A percentile compares a stretch with the other conserved stretches of the same genome.
Evolutionary conservation across 2,797 vertebrate genomes (phyloP).

Genomic region (Scleropages formosus): DNA sequence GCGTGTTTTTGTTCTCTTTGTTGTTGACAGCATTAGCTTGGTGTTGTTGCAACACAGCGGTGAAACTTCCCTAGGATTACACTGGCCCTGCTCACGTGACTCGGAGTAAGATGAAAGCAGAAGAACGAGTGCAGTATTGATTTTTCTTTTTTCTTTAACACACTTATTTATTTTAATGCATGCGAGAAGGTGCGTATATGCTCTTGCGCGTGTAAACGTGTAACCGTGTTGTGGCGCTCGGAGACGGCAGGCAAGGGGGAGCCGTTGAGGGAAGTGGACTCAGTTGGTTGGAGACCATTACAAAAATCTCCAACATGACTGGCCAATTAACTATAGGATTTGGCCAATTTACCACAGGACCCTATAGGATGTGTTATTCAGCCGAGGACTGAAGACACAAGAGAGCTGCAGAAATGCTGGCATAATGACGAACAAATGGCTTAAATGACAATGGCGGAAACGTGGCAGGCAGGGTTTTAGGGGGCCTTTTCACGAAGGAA

Average conservation of each 20-base stretch:
- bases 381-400: neutral
- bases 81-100: neutral
- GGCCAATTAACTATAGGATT: slow-evolving; percentile 10
- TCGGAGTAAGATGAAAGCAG: slow-evolving; percentile 9
- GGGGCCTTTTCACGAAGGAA: neutral
- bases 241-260: no score
- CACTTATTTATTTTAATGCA: neutral
- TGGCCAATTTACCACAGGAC: neutral
- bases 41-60: neutral
- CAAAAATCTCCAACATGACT: neutral
- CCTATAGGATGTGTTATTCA: neutral
- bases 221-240: neutral
- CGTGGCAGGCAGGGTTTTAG: neutral
- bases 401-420: neutral
- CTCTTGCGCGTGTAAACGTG: neutral
- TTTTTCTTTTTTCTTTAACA: no score
- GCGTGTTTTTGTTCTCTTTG: neutral
- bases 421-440: neutral
- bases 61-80: neutral
- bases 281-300: neutral
- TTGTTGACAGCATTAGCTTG: neutral
- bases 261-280: neutral
- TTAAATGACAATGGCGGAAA: neutral
- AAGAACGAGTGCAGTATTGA: neutral
- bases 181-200: neutral